These are phyloP conservation scores for Dasyprocta punctata DNA, from an alignment of 2,113 vertebrate species.

Conservation along the genomic window DNA sequence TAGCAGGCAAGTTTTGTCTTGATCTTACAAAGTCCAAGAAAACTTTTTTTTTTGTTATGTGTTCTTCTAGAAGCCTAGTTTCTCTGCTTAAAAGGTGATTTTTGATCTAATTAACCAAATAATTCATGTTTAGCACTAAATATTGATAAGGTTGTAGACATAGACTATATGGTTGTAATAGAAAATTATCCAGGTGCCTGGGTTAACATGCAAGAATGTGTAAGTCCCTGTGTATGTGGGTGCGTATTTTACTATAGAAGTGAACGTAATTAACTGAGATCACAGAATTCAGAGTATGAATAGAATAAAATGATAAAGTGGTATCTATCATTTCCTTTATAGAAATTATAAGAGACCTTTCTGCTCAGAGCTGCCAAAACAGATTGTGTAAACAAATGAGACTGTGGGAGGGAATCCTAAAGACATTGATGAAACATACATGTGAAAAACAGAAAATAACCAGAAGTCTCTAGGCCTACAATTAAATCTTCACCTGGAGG, in stretches of 20 bases:
- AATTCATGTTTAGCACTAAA: not conserved
- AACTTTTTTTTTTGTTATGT: not conserved
- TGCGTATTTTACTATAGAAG: conserved; percentile 38
- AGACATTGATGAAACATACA: conserved; percentile 85
- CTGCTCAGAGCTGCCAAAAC: conserved; percentile 86
- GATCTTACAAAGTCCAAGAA: not conserved
- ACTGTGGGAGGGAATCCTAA: conserved; percentile 82
- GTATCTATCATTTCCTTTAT: conserved; percentile 84
- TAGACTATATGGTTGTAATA: not conserved
- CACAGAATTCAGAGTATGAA: conserved; percentile 77
- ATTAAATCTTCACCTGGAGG: conserved; percentile 82
- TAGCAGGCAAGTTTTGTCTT: not conserved
- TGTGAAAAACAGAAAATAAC: conserved; percentile 78
- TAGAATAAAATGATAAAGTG: conserved; percentile 84
- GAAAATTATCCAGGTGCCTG: not conserved
- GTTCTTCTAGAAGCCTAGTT: conserved; percentile 12
- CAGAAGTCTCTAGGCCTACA: conserved; percentile 82
- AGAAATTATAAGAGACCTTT: conserved; percentile 70
- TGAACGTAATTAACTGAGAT: conserved; percentile 77
- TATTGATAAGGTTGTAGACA: not conserved
- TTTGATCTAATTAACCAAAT: not conserved
- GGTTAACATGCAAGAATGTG: not conserved
- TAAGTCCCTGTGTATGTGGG: not conserved
- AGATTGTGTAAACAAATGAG: conserved; percentile 84
- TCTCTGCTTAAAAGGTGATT: not conserved